Conservation (phyloP, 2,113 vertebrate species). For the Cairina moschata region DNA sequence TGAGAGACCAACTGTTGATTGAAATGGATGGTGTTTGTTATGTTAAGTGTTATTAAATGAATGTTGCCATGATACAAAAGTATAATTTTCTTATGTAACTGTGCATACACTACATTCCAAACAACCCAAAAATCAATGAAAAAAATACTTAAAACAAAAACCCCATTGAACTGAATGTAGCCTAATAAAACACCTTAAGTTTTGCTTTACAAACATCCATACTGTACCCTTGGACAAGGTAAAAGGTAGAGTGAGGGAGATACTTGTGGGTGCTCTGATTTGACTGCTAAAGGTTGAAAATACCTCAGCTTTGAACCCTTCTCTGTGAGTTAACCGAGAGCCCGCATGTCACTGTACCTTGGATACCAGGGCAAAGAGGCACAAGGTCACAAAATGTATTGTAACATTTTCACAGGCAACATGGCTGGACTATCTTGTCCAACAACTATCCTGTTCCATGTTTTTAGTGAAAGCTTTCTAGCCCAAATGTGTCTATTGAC, state of each 20-base stretch:
- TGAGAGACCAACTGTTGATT: not conserved
- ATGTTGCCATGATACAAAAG: fast-evolving
- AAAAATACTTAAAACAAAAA: not conserved
- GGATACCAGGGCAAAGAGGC: not conserved
- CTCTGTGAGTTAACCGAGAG: not conserved
- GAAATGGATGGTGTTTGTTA: not conserved
- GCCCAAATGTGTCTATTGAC: not conserved
- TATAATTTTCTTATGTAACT: not conserved
- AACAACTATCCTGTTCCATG: not conserved
- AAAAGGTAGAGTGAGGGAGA: not conserved
- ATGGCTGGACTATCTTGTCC: not conserved
- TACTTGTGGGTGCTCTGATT: not conserved
- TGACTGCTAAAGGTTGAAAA: not conserved
- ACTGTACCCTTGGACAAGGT: not conserved
- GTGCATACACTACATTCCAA: not conserved
- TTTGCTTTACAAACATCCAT: not conserved
- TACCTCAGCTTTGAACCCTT: not conserved
- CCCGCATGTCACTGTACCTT: not conserved
- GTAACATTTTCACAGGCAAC: not conserved
- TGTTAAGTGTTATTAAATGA: not conserved
- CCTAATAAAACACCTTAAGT: not conserved
- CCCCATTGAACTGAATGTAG: fast-evolving
- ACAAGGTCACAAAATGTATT: not conserved
- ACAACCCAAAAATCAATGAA: not conserved
- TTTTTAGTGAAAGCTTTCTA: not conserved